phyloP scores from a whole-genome alignment of 2,888 invertebrate species.

The Nemapogon koenigi region DNA sequence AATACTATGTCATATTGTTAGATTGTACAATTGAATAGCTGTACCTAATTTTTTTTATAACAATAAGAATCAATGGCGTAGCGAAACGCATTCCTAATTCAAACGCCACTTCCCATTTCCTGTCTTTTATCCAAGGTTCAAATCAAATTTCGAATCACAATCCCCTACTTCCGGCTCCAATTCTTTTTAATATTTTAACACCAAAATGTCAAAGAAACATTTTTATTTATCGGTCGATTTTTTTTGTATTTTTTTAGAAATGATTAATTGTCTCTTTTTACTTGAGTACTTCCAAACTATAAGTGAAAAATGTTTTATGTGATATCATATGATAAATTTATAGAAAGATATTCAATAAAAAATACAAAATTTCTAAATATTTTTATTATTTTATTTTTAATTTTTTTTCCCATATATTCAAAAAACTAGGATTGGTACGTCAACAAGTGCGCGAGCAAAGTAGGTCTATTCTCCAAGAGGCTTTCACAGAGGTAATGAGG shows the following conservation, averaged over 20 bases:
- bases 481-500: no score
- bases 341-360: slow-evolving; percentile 57
- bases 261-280: slow-evolving; percentile 47
- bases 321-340: slow-evolving; percentile 7
- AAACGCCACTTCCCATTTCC: slow-evolving; percentile 40
- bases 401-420: no score
- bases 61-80: slow-evolving; percentile 1
- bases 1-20: no score
- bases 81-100: slow-evolving; percentile 13
- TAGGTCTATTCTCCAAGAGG: no score
- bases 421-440: no score
- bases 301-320: slow-evolving; percentile 4
- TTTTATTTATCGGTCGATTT: slow-evolving; percentile 13
- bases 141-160: slow-evolving; percentile 9
- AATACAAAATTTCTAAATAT: slow-evolving; percentile 48
- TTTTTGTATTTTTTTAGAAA: slow-evolving; percentile 38
- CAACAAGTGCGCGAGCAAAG: no score
- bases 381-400: slow-evolving; percentile 21
- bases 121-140: slow-evolving; percentile 29
- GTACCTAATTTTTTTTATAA: neutral
- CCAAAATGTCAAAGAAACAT: no score
- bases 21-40: no score
- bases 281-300: slow-evolving; percentile 47
- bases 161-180: slow-evolving; percentile 1
- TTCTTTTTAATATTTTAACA: slow-evolving; percentile 4